Evolutionary conservation across 2,113 vertebrate genomes (phyloP), one percentile per base, ranked within the genome.

Genomic region (Rhea pennata): DNA sequence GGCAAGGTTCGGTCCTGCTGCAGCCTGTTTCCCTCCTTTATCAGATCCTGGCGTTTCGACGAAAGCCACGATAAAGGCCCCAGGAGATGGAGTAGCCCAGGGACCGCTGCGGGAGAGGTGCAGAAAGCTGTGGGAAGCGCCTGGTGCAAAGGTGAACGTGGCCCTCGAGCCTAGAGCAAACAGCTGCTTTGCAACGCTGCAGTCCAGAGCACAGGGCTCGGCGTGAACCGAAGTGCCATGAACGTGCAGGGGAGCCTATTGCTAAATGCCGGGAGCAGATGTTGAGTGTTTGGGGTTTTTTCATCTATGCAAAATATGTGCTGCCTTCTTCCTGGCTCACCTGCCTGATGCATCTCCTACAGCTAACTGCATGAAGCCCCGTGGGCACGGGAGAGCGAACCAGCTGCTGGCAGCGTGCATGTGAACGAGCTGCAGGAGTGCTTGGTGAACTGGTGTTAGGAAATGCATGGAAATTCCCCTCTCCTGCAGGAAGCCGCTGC

Each of bases 221-320:
- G 14, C 31, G 17, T 46, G 46, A 69, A 29, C 29, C 17, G 17
- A 56, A 56, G 27, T 56, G 54, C 8, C 23, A 26, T 58, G 56
- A 58, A 58, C 5, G 1, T 14, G 24, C 0, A 0, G 50, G 17
- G 20, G 24, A 87, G 39, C n/a, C 1, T 5, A 31, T 50, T 73
- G 71, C 79, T 93, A 9, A 5, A 4, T 24, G 71, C 42, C 1
- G 4, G 59, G 59, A 78, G 59, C 46, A 72, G 59, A 84, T 6
- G 0, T 16, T 54, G 66, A 79, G 31, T 36, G 36, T 36, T 36
- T 36, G 36, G 36, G 36, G 36, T 48, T 29, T 33, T 19, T 8
- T 70, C 64, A 54, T 54, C 53, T 54, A 13, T 53, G 27, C 27
- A 39, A 39, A 24, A 48, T 29, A 3, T 3, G 4, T 9, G 2